These are phyloP conservation scores for Epinotia nisella DNA, from an alignment of 2,888 invertebrate genomes.

Conservation along the genomic window DNA sequence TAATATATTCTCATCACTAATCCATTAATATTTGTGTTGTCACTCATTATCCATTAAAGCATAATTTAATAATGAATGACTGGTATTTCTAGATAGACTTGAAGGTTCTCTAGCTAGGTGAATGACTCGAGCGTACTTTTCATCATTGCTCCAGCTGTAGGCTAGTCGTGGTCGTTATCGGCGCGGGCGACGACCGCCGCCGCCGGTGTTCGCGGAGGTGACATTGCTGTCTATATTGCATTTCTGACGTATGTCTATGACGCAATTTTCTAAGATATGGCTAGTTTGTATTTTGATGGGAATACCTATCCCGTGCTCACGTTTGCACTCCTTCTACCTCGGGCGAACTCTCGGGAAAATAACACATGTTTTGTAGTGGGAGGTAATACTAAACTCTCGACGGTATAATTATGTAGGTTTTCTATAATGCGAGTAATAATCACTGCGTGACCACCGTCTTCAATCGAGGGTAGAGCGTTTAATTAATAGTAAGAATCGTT, in stretches of 20 bases:
- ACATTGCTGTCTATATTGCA: slow-evolving; percentile 60
- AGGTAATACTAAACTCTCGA: neutral
- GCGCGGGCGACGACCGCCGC: slow-evolving; percentile 52
- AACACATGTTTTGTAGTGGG: neutral
- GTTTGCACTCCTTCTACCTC: neutral
- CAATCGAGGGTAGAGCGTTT: neutral
- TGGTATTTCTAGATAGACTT: neutral
- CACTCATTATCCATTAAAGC: neutral
- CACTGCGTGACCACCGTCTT: neutral
- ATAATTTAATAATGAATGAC: neutral
- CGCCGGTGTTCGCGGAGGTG: slow-evolving; percentile 54
- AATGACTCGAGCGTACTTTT: slow-evolving; percentile 46
- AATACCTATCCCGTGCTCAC: neutral
- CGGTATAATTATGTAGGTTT: neutral
- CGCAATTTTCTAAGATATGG: slow-evolving; percentile 8
- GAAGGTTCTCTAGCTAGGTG: slow-evolving; percentile 33
- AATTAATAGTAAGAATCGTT: slow-evolving; percentile 6
- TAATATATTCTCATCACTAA: neutral
- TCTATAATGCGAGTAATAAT: neutral
- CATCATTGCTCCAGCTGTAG: slow-evolving; percentile 50
- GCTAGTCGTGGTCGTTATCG: slow-evolving; percentile 59
- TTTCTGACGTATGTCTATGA: slow-evolving; percentile 19
- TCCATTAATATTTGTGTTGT: neutral
- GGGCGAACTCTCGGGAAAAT: neutral
- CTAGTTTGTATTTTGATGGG: neutral